These are phyloP conservation scores for Philotrypesis tridentata DNA, from an alignment of 1,140 invertebrate genomes.

Conservation along the genomic window DNA sequence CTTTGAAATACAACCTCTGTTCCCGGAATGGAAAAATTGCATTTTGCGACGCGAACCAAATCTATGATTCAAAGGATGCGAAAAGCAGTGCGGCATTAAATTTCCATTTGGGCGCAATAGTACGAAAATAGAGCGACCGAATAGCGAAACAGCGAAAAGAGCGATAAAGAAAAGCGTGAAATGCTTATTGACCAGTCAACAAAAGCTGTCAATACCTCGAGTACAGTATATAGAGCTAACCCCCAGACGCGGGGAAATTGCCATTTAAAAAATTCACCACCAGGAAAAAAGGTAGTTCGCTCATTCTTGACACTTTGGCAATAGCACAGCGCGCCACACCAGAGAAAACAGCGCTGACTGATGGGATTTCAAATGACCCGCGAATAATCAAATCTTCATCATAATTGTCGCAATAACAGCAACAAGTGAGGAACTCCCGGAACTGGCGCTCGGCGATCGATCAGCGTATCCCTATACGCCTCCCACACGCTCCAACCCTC, in stretches of 20 bases:
- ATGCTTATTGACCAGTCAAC: neutral
- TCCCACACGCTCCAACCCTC: neutral
- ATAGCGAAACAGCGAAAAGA: too few relatives aligned
- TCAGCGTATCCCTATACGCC: neutral
- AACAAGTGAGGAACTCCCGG: conserved; percentile 38
- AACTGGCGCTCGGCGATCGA: neutral
- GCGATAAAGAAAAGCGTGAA: neutral
- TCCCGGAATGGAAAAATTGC: too few relatives aligned
- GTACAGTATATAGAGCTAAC: neutral
- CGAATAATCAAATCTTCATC: conserved; percentile 26
- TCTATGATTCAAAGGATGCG: too few relatives aligned
- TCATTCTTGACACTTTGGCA: neutral
- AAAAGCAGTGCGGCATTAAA: too few relatives aligned
- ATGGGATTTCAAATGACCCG: neutral
- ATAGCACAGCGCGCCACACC: too few relatives aligned
- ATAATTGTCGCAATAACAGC: conserved; percentile 39
- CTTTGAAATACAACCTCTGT: too few relatives aligned
- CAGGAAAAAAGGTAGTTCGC: neutral
- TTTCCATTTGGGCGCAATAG: too few relatives aligned
- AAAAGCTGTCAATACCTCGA: neutral
- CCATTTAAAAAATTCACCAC: neutral
- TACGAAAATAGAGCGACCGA: too few relatives aligned
- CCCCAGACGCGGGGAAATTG: neutral
- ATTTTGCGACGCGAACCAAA: too few relatives aligned
- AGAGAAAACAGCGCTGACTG: neutral